Evolutionary conservation across 2,113 vertebrate genomes (phyloP).

Genomic region (Alligator sinensis): DNA sequence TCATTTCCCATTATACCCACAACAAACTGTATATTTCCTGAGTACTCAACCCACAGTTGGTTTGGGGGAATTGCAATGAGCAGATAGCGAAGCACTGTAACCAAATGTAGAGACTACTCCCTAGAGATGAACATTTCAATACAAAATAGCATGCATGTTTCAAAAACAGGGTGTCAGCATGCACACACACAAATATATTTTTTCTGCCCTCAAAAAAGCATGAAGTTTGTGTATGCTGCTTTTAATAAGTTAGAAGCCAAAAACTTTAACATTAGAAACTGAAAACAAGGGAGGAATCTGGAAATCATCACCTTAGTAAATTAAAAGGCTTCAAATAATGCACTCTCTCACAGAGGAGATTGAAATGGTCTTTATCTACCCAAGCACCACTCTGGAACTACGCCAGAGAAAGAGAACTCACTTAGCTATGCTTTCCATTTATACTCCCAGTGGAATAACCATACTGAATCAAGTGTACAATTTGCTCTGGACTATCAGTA

Average conservation of each 20-base stretch:
- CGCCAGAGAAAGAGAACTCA: not conserved
- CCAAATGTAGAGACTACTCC: not conserved
- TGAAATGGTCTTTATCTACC: not conserved
- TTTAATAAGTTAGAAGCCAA: not conserved
- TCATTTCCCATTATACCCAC: not conserved
- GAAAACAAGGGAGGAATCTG: not conserved
- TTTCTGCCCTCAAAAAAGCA: not conserved
- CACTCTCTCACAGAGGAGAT: not conserved
- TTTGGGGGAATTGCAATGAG: not conserved
- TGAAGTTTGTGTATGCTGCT: accelerated
- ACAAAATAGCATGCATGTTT: not conserved
- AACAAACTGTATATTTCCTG: not conserved
- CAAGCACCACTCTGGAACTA: accelerated
- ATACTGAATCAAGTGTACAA: accelerated
- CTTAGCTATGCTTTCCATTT: not conserved
- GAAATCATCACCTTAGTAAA: not conserved
- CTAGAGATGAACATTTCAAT: not conserved
- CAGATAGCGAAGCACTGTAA: not conserved
- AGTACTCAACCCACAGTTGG: not conserved
- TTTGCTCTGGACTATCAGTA: not conserved
- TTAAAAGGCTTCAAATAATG: not conserved
- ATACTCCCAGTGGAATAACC: not conserved
- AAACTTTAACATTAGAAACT: not conserved
- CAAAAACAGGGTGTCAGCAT: not conserved
- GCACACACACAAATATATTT: accelerated